These are phyloP conservation scores for Oscheius sp. DNA, from an alignment of 2,888 invertebrate genomes.

Conservation along the genomic window DNA sequence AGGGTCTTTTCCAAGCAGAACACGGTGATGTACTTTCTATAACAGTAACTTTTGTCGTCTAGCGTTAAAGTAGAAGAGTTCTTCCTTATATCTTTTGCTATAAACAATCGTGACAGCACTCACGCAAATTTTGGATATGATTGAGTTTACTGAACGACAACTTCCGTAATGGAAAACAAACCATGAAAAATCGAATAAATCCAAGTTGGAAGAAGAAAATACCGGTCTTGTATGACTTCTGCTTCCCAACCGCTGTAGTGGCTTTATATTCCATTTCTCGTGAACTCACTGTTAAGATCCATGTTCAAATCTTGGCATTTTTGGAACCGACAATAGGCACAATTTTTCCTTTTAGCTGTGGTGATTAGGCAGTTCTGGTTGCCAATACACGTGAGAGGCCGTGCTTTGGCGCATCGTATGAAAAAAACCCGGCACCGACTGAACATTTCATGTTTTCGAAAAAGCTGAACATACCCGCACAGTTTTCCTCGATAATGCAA, in stretches of 20 bases:
- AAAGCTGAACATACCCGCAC: not conserved
- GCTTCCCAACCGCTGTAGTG: not conserved
- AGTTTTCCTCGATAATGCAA: not conserved
- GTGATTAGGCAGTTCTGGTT: not conserved
- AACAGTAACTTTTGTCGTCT: no score
- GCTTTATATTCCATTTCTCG: not conserved
- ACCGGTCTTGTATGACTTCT: not conserved
- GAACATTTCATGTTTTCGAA: not conserved
- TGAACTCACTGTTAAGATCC: not conserved
- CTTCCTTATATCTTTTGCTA: no score
- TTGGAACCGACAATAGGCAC: not conserved
- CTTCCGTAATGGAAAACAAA: no score
- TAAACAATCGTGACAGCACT: no score
- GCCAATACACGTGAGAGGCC: not conserved
- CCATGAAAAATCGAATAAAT: not conserved
- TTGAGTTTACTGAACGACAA: no score
- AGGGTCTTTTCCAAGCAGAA: not conserved
- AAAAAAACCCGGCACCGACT: not conserved
- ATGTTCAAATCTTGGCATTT: not conserved
- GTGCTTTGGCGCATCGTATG: not conserved
- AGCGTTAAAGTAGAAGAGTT: no score
- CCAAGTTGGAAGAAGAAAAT: not conserved
- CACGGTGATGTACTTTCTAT: not conserved
- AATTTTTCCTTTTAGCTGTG: not conserved
- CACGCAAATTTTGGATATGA: no score